Base-by-base conservation (phyloP, 1,140 invertebrate species). In the Acromyrmex echinatior region DNA sequence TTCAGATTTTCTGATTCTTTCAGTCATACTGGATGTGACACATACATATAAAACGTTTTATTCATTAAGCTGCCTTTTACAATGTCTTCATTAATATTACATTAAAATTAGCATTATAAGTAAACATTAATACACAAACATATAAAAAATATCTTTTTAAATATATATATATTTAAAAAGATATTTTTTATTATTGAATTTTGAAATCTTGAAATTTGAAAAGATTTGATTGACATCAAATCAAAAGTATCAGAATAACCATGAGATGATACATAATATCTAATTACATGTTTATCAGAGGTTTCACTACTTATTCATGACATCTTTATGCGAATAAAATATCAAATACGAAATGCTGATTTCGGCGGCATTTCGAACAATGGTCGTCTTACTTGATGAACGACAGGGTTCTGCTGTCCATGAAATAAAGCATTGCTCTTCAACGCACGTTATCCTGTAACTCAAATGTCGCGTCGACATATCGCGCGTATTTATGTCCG, bases 271-370 rank as follows among this genome's bases (percentile, higher is more conserved):
- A 21, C 45, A 14, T 45, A 76, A 76, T 18, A 25, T 63, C 35
- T 39, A 25, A 16, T 21, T 16, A 14, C 14, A n/a, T 21, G 3
- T 45, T n/a, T 73, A 25, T 28, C 16, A 7, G 9, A 12, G 14
- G 16, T 16, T 62, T 62, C 25, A 25, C 21, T 77, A 77, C 14
- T 60, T 77, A 63, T 56, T 18, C 18, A 21, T 25, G 14, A 9
- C 12, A 16, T 16, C 9, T 16, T 6, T 6, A 39, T 1, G 35
- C 45, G 35, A 77, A 77, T 77, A 45, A 77, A 63, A 45, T 21
- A 77, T 39, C 53, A 62, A 77, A 77, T 35, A 16, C 10, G 10
- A 31, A 77, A 77, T 45, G 16, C 14, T 39, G 56, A 77, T 77
- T 77, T 63, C 9, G 16, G 35, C 9, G 35, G 14, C 35, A 4